A percentile compares a stretch with the other conserved stretches of the same genome.
phyloP scores from a whole-genome alignment of 1,140 invertebrate species.

The Andrena cerasifolii region DNA sequence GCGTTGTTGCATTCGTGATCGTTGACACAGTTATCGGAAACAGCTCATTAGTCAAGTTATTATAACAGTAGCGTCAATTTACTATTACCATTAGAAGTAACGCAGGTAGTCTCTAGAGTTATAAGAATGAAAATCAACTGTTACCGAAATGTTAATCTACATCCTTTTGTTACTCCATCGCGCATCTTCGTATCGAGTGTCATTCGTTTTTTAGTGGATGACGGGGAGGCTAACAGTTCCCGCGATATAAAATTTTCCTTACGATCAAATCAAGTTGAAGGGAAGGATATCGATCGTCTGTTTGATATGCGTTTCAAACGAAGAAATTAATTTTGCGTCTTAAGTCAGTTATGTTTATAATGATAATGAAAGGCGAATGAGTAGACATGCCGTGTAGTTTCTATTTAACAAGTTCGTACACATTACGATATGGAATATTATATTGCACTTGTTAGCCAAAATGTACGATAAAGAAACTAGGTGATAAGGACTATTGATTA shows the following conservation, averaged over 20 bases:
- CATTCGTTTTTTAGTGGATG: not conserved
- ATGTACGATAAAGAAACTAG: conserved; percentile 77
- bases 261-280: not conserved
- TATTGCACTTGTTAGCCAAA: conserved; percentile 77
- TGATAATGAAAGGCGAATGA: conserved; percentile 33
- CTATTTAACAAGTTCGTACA: conserved; percentile 31
- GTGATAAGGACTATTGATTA: conserved; percentile 74
- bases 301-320: conserved; percentile 6
- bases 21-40: conserved; percentile 39
- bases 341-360: conserved; percentile 36
- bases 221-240: not conserved
- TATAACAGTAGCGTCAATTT: conserved; percentile 62
- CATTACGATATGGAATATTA: conserved; percentile 58
- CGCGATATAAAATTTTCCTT: conserved; percentile 7
- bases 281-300: not conserved
- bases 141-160: conserved; percentile 61
- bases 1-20: conserved; percentile 53
- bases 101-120: conserved; percentile 59
- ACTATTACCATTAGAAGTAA: conserved; percentile 60
- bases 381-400: conserved; percentile 18
- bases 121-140: conserved; percentile 53
- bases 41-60: conserved; percentile 55
- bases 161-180: conserved; percentile 42
- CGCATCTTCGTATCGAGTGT: conserved; percentile 2
- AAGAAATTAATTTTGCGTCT: not conserved